A percentile compares a stretch with the other conserved stretches of the same genome.
phyloP scores from a whole-genome alignment of 2,888 invertebrate species.

The Coelopa pilipes region DNA sequence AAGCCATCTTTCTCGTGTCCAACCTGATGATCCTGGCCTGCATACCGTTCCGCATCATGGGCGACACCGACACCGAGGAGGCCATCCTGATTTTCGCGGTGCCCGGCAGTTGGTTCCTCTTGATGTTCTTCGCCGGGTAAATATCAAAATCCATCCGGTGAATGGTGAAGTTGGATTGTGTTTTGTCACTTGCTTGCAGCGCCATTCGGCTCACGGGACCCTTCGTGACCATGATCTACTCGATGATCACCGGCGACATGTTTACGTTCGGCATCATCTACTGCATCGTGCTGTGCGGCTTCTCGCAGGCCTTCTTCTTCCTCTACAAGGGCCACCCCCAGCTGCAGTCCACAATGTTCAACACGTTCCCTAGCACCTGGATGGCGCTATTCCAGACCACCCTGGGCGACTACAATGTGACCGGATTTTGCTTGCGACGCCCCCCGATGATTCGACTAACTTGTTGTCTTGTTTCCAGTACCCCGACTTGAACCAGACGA shows the following conservation, averaged over 20 bases:
- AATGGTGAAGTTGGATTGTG: too few species aligned
- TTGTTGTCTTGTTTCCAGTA: slow-evolving; percentile 76
- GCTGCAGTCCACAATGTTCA: slow-evolving; percentile 82
- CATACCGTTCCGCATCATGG: slow-evolving; percentile 84
- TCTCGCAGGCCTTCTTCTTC: slow-evolving; percentile 95
- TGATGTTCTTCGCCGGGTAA: slow-evolving; percentile 99
- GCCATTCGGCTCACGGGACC: slow-evolving; percentile 96
- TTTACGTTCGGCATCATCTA: slow-evolving; percentile 98
- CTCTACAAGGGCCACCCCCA: slow-evolving; percentile 91
- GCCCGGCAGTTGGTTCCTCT: slow-evolving; percentile 96
- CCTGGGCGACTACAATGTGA: slow-evolving; percentile 96
- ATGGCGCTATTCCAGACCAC: slow-evolving; percentile 99
- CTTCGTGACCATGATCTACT: slow-evolving; percentile 99
- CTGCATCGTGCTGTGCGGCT: slow-evolving; percentile 91
- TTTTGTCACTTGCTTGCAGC: slow-evolving; percentile 67
- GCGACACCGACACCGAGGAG: slow-evolving; percentile 85
- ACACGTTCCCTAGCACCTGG: slow-evolving; percentile 91
- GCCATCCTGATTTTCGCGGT: slow-evolving; percentile 91
- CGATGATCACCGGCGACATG: slow-evolving; percentile 99
- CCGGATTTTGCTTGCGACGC: slow-evolving; percentile 49
- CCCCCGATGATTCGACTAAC: background rate
- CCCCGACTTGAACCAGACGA: slow-evolving; percentile 87
- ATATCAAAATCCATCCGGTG: slow-evolving; percentile 40
- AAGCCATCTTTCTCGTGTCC: slow-evolving; percentile 90
- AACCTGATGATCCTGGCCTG: slow-evolving; percentile 90